Conservation (phyloP, 2,888 invertebrate genomes). For the Nycteola revayana region DNA sequence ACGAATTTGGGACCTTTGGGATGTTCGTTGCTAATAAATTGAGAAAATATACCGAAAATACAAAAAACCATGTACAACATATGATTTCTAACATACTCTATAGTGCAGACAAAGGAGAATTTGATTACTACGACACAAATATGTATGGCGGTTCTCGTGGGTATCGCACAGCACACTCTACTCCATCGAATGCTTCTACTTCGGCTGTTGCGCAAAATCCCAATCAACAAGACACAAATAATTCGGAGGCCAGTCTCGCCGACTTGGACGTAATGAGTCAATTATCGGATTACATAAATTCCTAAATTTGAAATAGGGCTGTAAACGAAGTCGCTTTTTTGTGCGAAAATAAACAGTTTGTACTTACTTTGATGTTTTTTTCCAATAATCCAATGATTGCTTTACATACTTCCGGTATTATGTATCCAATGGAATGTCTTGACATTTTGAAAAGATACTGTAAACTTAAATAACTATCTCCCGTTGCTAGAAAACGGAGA, state of each 20-base stretch:
- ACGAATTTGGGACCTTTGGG: neutral
- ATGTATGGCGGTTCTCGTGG: too few relatives aligned
- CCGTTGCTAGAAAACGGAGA: neutral
- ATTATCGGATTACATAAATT: neutral
- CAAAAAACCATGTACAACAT: slow-evolving; percentile 1
- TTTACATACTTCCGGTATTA: slow-evolving; percentile 5
- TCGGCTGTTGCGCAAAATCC: neutral
- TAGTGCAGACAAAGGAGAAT: slow-evolving; percentile 2
- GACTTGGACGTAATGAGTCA: slow-evolving; percentile 1
- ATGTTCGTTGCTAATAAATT: neutral
- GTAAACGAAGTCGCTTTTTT: too few relatives aligned
- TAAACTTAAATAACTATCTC: neutral
- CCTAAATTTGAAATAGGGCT: too few relatives aligned
- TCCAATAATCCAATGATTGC: slow-evolving; percentile 1
- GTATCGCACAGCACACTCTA: too few relatives aligned
- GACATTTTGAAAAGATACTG: slow-evolving; percentile 1
- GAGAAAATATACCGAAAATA: slow-evolving; percentile 1
- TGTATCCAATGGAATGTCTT: slow-evolving; percentile 1
- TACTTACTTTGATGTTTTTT: neutral
- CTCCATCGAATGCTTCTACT: slow-evolving; percentile 2
- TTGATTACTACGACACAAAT: neutral
- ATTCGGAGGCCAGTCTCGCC: neutral
- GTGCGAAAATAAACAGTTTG: neutral
- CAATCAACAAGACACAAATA: slow-evolving; percentile 1
- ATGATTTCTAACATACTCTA: slow-evolving; percentile 1